Percentiles rank a stretch among this genome's conserved stretches.
Conservation (phyloP, 2,888 invertebrate genomes). For the Isoperla grammatica region DNA sequence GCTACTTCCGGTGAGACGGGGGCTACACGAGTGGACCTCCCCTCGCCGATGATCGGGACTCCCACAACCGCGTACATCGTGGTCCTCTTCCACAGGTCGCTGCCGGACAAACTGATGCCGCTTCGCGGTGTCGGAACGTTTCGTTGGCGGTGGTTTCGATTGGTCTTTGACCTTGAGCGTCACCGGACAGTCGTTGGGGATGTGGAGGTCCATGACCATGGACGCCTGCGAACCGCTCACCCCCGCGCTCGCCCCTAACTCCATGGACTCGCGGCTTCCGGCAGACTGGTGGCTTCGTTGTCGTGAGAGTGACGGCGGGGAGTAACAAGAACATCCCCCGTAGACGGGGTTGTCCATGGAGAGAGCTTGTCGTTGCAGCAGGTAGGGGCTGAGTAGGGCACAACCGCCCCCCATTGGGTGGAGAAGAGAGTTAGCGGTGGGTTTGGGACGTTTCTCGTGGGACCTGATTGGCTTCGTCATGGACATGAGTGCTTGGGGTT, state of each 20-base stretch:
- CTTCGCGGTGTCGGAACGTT: slow-evolving; percentile 59
- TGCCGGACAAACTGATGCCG: slow-evolving; percentile 71
- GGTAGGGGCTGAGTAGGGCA: slow-evolving; percentile 53
- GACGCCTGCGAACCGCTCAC: slow-evolving; percentile 44
- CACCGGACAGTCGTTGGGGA: slow-evolving; percentile 55
- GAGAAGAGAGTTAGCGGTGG: slow-evolving; percentile 20
- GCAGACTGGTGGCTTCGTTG: slow-evolving; percentile 33
- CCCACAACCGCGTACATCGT: slow-evolving; percentile 35
- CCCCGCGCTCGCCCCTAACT: slow-evolving; percentile 37
- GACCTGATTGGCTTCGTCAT: background rate
- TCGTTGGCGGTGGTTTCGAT: slow-evolving; percentile 40
- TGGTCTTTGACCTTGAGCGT: slow-evolving; percentile 50
- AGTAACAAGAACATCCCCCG: slow-evolving; percentile 32
- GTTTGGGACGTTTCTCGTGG: slow-evolving; percentile 2
- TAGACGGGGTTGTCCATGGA: slow-evolving; percentile 65
- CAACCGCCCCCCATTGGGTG: slow-evolving; percentile 44
- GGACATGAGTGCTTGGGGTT: slow-evolving; percentile 24
- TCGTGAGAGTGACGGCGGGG: slow-evolving; percentile 33
- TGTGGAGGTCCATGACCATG: slow-evolving; percentile 69
- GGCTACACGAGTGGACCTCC: slow-evolving; percentile 24
- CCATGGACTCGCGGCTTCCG: slow-evolving; percentile 49
- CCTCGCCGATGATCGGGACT: slow-evolving; percentile 10
- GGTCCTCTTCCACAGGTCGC: slow-evolving; percentile 66
- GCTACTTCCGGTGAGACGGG: slow-evolving; percentile 14
- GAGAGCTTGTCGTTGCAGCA: slow-evolving; percentile 71